Evolutionary conservation across 2,113 vertebrate genomes (phyloP), one percentile per base, ranked within the genome.

Genomic region (Falcunculus frontatus): DNA sequence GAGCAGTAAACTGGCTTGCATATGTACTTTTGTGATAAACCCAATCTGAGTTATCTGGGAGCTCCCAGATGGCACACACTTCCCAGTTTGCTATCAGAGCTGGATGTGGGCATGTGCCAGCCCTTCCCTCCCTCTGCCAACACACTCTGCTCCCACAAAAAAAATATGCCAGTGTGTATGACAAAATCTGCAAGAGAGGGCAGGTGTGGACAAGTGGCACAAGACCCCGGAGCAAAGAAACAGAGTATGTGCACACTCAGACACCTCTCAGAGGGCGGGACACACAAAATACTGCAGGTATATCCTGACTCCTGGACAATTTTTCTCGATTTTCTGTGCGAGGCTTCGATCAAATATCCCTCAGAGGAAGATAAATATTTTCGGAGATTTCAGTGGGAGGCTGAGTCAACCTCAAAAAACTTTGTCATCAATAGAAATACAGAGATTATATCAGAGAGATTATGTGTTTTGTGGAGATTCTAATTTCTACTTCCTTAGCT

Each of bases 121-220:
- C 75, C 37, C 57, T 74, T 44, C 68, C 72, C 70, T 77, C 75
- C 70, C 63, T 93, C 87, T 85, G 62, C 22, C 41, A 90, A 69
- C 75, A 82, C 1, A 1, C 5, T 67, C 39, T 62, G 56, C 49
- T 68, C 68, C 21, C 82, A 68, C 33, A n/a, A 60, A 80, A 91
- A 83, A 89, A 47, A 46, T 7, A n/a, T 2, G 2, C 39, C 62
- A 56, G 30, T 2, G 0, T 3, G 0, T 41, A 41, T 46, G n/a
- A 49, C 35, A 76, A 83, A 65, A 69, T 53, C 47, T 91, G 84
- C 39, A 69, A 65, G 65, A 49, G 25, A 23, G 19, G 5, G 4
- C 50, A 80, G 68, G 13, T 10, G 57, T 68, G 52, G 69, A 23
- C 49, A 75, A 93, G 74, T 8, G 37, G 32, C 49, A 65, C 19